Evolutionary conservation across 2,797 vertebrate species (phyloP), one percentile per base, ranked within the genome.

Genomic region (Pampus argenteus): DNA sequence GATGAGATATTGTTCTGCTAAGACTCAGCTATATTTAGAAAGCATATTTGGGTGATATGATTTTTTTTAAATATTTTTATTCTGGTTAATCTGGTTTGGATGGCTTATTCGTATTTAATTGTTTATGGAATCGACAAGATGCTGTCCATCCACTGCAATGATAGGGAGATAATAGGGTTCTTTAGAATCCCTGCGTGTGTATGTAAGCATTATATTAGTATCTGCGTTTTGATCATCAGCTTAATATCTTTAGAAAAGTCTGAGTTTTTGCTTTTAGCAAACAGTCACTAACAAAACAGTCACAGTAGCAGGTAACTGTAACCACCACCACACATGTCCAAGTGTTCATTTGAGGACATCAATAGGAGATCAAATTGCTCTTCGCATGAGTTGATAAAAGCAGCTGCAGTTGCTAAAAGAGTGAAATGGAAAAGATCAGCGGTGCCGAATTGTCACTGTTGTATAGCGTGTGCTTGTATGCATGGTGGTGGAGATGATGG

Each of bases 401-500:
- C 8, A 25, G 48, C 29, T 45, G 20, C 42, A 58, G 26, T 40
- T 36, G 31, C 9, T 63, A 5, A 29, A 67, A 47, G 54, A 68
- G 36, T 48, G 18, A 48, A 23, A 56, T 29, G 13, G 44, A 64
- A 68, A 67, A n/a, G 18, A 18, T 2, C 1, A 64, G 7, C 20
- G 11, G 28, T 45, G 40, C 61, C 66, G 48, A 66, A 58, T 49
- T 55, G 40, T 51, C 23, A 5, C 9, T 57, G 44, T 68, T 65
- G 26, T 50, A 55, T 31, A 63, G 47, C 42, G 48, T 64, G 72
- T 59, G 55, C 36, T 70, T 61, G 73, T 63, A 40, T 40, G 55
- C 29, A 64, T 68, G 40, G 62, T 79, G 60, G 48, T 80, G 79
- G 90, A 89, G 91, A 87, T 85, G 86, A 90, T 90, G 86, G 87